Evolutionary conservation across 2,113 vertebrate genomes (phyloP).

Genomic region (Calidris pugnax): DNA sequence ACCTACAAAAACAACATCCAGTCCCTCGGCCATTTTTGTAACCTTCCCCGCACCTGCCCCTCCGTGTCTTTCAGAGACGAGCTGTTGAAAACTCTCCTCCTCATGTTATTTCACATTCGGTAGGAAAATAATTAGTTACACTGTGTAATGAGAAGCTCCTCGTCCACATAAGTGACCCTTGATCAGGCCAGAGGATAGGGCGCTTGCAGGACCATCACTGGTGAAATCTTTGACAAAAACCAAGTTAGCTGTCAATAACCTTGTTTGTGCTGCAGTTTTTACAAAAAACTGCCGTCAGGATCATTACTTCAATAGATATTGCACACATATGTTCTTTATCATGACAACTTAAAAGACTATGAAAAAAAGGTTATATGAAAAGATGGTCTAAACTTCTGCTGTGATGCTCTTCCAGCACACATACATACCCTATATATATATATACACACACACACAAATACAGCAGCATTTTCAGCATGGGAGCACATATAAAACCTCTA

Average conservation of each 20-base stretch:
- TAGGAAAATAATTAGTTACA: not conserved
- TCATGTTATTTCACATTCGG: not conserved
- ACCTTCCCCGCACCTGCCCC: slow-evolving; percentile 35
- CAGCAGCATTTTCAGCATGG: not conserved
- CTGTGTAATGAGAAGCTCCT: not conserved
- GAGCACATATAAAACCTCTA: not conserved
- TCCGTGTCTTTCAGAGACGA: not conserved
- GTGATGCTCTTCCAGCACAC: not conserved
- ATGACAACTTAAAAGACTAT: not conserved
- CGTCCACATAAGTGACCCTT: not conserved
- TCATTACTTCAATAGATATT: not conserved
- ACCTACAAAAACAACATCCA: not conserved
- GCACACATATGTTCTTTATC: not conserved
- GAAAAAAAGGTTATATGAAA: not conserved
- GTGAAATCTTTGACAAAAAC: not conserved
- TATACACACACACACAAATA: not conserved
- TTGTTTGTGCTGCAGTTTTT: not conserved
- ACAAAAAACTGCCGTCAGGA: not conserved
- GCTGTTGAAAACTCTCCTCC: slow-evolving; percentile 44
- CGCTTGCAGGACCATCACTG: not conserved
- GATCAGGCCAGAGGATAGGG: not conserved
- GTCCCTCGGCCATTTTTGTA: not conserved
- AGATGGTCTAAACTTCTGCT: not conserved
- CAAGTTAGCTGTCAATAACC: not conserved
- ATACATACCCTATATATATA: not conserved